Evolutionary conservation across 30 jellyfish, hydroid and myxozoan species (phyloP).

Genomic region (Clytia hemisphaerica): DNA sequence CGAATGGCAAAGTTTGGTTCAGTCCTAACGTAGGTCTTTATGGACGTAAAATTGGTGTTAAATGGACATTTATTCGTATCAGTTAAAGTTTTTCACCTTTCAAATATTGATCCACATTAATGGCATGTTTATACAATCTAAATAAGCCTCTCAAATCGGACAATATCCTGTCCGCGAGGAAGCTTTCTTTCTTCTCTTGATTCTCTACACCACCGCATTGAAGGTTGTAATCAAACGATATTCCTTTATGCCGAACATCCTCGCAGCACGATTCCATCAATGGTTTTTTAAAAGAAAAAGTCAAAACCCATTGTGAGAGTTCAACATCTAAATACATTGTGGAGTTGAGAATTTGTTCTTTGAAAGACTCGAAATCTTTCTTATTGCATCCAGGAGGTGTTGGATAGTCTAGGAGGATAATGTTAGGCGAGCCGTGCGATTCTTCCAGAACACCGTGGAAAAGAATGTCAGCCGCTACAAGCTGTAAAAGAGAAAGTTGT

Average conservation of each 20-base stretch:
- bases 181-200: too few species aligned
- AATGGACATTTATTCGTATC: too few species aligned
- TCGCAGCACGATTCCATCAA: not conserved
- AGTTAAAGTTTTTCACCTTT: slow-evolving; percentile 33
- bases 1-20: too few species aligned
- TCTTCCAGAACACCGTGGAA: slow-evolving; percentile 49
- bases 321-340: slow-evolving; percentile 34
- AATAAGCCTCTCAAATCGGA: slow-evolving; percentile 56
- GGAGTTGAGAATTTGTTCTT: slow-evolving; percentile 41
- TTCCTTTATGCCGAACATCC: not conserved
- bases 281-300: slow-evolving; percentile 1
- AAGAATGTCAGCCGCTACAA: slow-evolving; percentile 52
- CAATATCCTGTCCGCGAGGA: slow-evolving; percentile 1
- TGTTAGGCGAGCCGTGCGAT: slow-evolving; percentile 6
- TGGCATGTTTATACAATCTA: slow-evolving; percentile 49
- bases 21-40: too few species aligned
- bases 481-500: slow-evolving; percentile 24
- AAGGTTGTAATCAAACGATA: not conserved
- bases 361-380: not conserved
- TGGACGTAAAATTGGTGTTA: too few species aligned
- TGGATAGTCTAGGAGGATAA: slow-evolving; percentile 54
- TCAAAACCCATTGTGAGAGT: slow-evolving; percentile 39
- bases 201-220: slow-evolving; percentile 11
- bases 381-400: slow-evolving; percentile 17
- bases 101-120: slow-evolving; percentile 26